Evolutionary conservation across 35 echinoderm and acorn worm species (phyloP).

Genomic region (Anneissia japonica): DNA sequence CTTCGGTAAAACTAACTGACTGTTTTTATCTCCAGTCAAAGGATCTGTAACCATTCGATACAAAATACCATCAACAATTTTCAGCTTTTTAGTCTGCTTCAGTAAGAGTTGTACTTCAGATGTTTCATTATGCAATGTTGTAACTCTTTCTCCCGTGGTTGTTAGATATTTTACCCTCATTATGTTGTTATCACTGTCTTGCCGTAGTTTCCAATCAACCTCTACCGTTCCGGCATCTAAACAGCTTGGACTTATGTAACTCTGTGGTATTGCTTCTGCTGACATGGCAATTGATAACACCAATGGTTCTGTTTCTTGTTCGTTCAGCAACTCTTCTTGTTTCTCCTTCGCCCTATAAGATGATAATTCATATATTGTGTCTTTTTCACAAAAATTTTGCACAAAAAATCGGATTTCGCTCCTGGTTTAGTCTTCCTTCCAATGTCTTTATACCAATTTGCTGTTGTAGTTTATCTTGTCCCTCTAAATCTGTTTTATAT

Average conservation of each 20-base stretch:
- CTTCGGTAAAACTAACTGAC: not conserved
- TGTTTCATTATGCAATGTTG: not conserved
- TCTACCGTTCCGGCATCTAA: no score
- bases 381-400: not conserved
- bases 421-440: not conserved
- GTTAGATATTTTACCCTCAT: no score
- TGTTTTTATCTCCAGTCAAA: not conserved
- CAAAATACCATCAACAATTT: not conserved
- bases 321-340: no score
- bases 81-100: not conserved
- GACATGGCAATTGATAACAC: no score
- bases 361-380: not conserved
- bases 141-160: not conserved
- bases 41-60: not conserved
- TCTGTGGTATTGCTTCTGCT: no score
- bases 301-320: no score
- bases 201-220: no score
- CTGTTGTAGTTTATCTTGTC: no score
- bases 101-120: not conserved
- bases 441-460: not conserved
- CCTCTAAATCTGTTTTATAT: no score
- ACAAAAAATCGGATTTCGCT: not conserved
- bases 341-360: no score
- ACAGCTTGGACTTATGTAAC: no score
- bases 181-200: not conserved